These are phyloP conservation scores for Microctenopoma lineatum DNA, from an alignment of 2,797 vertebrate genomes.

Conservation along the genomic window DNA sequence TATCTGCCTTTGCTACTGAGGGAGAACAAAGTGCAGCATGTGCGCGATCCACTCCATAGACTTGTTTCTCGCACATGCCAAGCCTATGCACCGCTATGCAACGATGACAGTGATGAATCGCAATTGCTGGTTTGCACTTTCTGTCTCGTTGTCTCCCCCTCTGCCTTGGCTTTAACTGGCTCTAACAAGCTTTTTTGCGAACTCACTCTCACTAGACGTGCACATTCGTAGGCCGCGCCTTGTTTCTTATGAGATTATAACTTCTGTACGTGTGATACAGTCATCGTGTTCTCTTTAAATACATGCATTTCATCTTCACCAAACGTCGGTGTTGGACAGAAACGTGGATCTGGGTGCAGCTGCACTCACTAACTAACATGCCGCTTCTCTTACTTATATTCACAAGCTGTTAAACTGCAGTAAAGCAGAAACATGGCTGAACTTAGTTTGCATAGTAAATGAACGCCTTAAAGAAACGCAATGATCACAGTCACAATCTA, in stretches of 20 bases:
- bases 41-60: conserved; percentile 30
- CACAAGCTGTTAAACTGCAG: neutral
- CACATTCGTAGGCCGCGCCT: neutral
- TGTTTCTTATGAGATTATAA: conserved; percentile 48
- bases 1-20: conserved; percentile 27
- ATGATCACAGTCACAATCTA: neutral
- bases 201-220: conserved; percentile 4
- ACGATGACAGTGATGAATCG: conserved; percentile 59
- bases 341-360: neutral
- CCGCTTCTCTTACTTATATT: neutral
- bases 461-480: neutral
- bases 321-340: neutral
- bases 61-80: conserved; percentile 38
- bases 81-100: conserved; percentile 23
- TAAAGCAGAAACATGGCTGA: conserved; percentile 1
- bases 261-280: neutral
- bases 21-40: conserved; percentile 20
- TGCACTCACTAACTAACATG: neutral
- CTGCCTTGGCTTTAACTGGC: conserved; percentile 15
- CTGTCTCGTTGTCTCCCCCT: conserved; percentile 30
- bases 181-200: conserved; percentile 29
- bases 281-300: neutral
- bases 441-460: neutral
- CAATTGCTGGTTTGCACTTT: conserved; percentile 30
- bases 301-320: neutral